These are phyloP conservation scores for Orthosia gracilis DNA, from an alignment of 2,888 invertebrate genomes.

Conservation along the genomic window DNA sequence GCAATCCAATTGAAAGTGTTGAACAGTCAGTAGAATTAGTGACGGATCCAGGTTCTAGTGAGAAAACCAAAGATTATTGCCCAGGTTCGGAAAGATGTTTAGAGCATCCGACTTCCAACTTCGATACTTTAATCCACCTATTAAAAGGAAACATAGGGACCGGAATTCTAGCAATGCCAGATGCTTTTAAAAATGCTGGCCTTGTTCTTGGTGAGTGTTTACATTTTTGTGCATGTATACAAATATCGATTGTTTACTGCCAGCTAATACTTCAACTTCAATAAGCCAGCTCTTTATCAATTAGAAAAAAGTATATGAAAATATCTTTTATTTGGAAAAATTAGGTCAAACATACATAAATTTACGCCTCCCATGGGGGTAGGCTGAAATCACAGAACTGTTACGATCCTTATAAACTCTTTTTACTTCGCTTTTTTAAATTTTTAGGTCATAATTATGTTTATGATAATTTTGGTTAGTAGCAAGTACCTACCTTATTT, in stretches of 20 bases:
- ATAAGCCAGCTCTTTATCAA: background rate
- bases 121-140: constrained; percentile 94
- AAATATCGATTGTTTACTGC: constrained; percentile 32
- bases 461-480: background rate
- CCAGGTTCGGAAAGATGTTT: constrained; percentile 93
- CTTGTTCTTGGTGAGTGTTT: constrained; percentile 93
- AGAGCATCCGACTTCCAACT: constrained; percentile 95
- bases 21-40: constrained; percentile 83
- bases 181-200: constrained; percentile 98
- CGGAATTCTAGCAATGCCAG: constrained; percentile 99
- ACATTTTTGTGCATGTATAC: constrained; percentile 28
- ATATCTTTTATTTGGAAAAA: background rate
- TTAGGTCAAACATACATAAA: too few relatives aligned
- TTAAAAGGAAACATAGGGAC: constrained; percentile 96
- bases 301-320: background rate
- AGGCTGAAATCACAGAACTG: too few relatives aligned
- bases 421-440: too few relatives aligned
- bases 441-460: too few relatives aligned
- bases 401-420: too few relatives aligned
- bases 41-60: constrained; percentile 74
- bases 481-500: too few relatives aligned
- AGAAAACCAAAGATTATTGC: constrained; percentile 85
- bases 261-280: constrained; percentile 10
- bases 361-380: too few relatives aligned
- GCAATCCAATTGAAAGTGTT: constrained; percentile 78